phyloP scores from a whole-genome alignment of 2,113 vertebrate species.

The Nerophis ophidion region DNA sequence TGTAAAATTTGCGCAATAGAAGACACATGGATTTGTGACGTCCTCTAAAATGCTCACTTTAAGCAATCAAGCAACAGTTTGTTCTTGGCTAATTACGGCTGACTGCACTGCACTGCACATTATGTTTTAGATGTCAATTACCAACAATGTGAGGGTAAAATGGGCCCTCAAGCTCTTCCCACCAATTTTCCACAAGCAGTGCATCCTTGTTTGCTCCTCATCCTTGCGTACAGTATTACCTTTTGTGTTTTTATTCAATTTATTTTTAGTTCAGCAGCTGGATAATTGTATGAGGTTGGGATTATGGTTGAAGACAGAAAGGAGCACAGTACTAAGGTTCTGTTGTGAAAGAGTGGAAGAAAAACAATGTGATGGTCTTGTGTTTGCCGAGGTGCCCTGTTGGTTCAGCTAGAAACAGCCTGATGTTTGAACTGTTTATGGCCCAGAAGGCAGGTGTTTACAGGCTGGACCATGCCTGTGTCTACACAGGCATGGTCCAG shows the following conservation, averaged over 20 bases:
- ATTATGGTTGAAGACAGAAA: constrained; percentile 80
- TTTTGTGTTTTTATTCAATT: constrained; percentile 48
- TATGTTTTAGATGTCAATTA: constrained; percentile 96
- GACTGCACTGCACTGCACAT: constrained; percentile 95
- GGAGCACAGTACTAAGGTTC: constrained; percentile 18
- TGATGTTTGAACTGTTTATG: constrained; percentile 83
- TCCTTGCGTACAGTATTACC: constrained; percentile 72
- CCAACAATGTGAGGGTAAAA: constrained; percentile 78
- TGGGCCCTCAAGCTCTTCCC: constrained; percentile 64
- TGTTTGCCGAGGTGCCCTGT: constrained; percentile 73
- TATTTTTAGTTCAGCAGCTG: constrained; percentile 65
- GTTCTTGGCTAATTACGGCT: constrained; percentile 86
- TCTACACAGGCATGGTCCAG: constrained; percentile 47
- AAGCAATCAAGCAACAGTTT: constrained; percentile 93
- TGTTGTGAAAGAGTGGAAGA: background rate
- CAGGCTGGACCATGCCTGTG: constrained; percentile 69
- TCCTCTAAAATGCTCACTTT: constrained; percentile 91
- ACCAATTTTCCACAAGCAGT: constrained; percentile 78
- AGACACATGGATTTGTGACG: constrained; percentile 85
- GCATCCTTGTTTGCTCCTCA: constrained; percentile 84
- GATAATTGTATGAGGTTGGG: constrained; percentile 87
- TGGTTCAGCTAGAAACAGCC: constrained; percentile 65
- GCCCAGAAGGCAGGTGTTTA: constrained; percentile 80
- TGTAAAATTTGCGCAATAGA: constrained; percentile 86
- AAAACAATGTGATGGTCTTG: constrained; percentile 39